Conservation (phyloP, 2,888 invertebrate species). For the Drosophila nigricruria region DNA sequence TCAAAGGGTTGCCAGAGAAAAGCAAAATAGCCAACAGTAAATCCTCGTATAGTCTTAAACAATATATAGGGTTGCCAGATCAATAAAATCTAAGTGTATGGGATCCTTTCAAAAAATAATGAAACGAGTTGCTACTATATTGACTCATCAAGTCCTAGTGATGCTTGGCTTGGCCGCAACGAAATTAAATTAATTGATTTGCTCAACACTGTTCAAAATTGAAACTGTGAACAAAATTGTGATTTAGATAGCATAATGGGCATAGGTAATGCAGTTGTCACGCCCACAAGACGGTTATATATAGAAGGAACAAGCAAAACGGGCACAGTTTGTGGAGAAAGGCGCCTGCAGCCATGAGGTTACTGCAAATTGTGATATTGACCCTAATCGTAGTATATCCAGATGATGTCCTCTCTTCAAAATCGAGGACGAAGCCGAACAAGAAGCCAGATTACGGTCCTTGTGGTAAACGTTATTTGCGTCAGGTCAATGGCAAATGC, state of each 20-base stretch:
- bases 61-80: not conserved
- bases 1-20: not conserved
- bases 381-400: conserved; percentile 48
- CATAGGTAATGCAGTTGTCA: conserved; percentile 32
- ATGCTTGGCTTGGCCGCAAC: conserved; percentile 1
- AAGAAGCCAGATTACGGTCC: conserved; percentile 47
- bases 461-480: conserved; percentile 55
- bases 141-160: not conserved
- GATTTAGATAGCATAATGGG: conserved; percentile 6
- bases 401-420: conserved; percentile 36
- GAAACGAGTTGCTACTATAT: not conserved
- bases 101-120: not conserved
- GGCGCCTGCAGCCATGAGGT: conserved; percentile 54
- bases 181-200: conserved; percentile 59
- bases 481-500: conserved; percentile 55
- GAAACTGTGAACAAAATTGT: conserved; percentile 4
- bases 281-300: conserved; percentile 56
- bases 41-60: not conserved
- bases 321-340: conserved; percentile 47
- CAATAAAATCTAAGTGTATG: not conserved
- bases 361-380: conserved; percentile 58
- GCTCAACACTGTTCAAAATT: conserved; percentile 10
- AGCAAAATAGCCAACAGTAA: no score
- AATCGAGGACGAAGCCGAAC: not conserved
- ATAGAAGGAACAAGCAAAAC: conserved; percentile 54